These are phyloP conservation scores for Melitaea athalia DNA, from an alignment of 2,888 invertebrate species.

Conservation along the genomic window DNA sequence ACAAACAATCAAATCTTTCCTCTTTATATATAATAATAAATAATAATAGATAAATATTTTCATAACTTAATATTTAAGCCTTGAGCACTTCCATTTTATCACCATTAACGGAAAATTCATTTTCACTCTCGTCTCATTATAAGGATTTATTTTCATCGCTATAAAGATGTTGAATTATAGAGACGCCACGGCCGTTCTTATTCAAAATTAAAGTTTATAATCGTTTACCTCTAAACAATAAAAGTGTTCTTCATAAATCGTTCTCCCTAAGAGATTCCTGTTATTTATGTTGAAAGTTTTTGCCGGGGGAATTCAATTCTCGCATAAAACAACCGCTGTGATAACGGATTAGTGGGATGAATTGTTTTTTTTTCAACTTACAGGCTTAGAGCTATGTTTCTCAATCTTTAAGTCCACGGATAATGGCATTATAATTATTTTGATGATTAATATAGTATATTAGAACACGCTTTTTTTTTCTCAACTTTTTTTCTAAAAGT, in stretches of 20 bases:
- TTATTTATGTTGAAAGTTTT: constrained; percentile 55
- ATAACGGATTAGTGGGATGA: constrained; percentile 50
- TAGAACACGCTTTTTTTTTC: too few relatives aligned
- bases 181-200: constrained; percentile 5
- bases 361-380: constrained; percentile 44
- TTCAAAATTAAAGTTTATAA: constrained; percentile 28
- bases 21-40: too few relatives aligned
- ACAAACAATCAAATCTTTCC: too few relatives aligned
- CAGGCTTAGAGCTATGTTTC: background rate
- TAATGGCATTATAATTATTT: too few relatives aligned
- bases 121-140: background rate
- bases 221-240: constrained; percentile 49
- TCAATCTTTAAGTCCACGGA: too few relatives aligned
- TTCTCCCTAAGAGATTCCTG: constrained; percentile 44
- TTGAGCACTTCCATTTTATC: background rate
- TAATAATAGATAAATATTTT: background rate
- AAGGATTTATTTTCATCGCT: background rate
- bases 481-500: too few relatives aligned
- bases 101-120: background rate
- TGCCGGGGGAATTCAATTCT: constrained; percentile 48
- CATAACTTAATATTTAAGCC: background rate
- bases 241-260: constrained; percentile 53
- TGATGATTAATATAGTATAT: too few relatives aligned
- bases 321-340: constrained; percentile 51
- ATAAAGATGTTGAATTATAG: constrained; percentile 2